Base-by-base conservation (phyloP, 1,140 invertebrate genomes). In the Phymastichus coffea region DNA sequence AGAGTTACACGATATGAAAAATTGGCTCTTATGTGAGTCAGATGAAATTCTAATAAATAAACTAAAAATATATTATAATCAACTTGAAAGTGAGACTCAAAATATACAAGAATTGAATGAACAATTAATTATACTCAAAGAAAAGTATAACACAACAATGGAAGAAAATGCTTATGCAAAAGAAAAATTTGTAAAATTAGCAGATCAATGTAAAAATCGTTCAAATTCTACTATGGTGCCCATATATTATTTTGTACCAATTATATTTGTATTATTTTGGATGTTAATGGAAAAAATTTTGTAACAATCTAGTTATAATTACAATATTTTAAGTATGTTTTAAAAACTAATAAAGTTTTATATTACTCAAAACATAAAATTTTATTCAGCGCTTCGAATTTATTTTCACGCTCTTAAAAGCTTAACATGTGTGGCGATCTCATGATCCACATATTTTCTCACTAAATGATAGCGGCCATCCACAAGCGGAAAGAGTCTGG, bases 81-180 rank as follows among this genome's bases (percentile, higher is more conserved):
- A 69, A 54, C 64, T 74, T 19, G 74, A 74, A 63, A 80, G 78
- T 51, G 77, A 82, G 61, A 68, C 70, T 46, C 69, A 74, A 51
- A 71, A 75, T 35, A 71, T 76, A 52, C 71, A 73, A 51, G 79
- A 80, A 49, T 58, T 81, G 6, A 79, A 78, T 54, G 82, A 83
- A 57, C 81, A 84, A 63, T 58, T 84, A 40, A 77, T 81, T 44
- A 72, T 77, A 15, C 62, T 84, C 15, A 83, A 83, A 41, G 82
- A 84, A 63, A 79, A 80, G 53, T 84, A 75, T 63, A 76, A 78
- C 44, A 57, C 62, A 26, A 73, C 74, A 6, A 73, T 72, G 28
- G 75, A 81, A 43, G 80, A 84, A 57, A 82, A 83, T 60, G 60
- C 73, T 10, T 66, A 78, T 35, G 63, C 84, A 3, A 65, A 70